Evolutionary conservation across 1,140 invertebrate genomes (phyloP), one percentile per base, ranked within the genome.

Genomic region (Heliconius melpomene): DNA sequence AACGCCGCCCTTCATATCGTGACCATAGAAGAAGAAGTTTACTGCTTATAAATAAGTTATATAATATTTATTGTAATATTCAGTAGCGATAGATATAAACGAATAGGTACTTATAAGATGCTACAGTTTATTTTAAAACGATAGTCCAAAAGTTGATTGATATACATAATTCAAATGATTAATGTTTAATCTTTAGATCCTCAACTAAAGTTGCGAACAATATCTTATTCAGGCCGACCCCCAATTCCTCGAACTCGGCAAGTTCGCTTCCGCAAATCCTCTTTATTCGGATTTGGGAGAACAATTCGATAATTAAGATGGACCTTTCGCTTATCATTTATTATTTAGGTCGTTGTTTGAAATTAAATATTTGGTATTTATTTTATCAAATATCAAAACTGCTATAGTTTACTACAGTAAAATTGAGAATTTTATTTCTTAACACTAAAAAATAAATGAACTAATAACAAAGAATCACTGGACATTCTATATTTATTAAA

Each of bases 221-320:
- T 60, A 3, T 66, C 60, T 66, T 66, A 29, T 66, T 66, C 60
- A 66, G 29, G 54, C 54, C 54, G 60, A 66, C 26, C 26, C 26
- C 13, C 23, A 66, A 66, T 26, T 29, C 23, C 29, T 1, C 11
- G 3, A 7, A 66, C 60, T 29, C 23, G 26, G 23, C n/a, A 66
- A 66, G 60, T 66, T 66, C 26, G 2, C 60, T 66, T 66, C 60
- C 60, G 60, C 9, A 66, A 66, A 66, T 66, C 60, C 60, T 29
- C 26, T 66, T 66, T 66, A 26, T 66, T 66, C 60, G 60, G 11
- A 29, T 66, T 66, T 26, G 26, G n/a, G 60, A 29, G 60, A 66
- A 66, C 60, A 66, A 66, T 66, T 66, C 9, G 60, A 66, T 66
- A 66, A 66, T 66, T 66, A 66, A 29, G 60, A 66, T 66, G 26